Evolutionary conservation across 2,888 invertebrate genomes (phyloP).

Genomic region (Drosophila recens): DNA sequence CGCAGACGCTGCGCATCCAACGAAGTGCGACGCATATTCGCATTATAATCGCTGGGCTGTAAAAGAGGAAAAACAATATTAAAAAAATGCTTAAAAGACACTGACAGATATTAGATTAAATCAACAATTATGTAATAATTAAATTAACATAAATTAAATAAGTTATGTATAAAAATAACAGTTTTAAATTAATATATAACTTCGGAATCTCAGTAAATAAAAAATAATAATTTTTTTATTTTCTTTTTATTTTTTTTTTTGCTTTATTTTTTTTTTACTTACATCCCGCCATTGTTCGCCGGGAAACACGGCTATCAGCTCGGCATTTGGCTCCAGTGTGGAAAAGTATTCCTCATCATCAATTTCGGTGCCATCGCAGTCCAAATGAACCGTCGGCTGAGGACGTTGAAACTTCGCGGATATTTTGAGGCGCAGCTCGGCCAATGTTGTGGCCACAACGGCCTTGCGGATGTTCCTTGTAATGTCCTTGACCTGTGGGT

Average conservation of each 20-base stretch:
- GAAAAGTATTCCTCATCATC: constrained; percentile 97
- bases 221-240: no score
- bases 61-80: not conserved
- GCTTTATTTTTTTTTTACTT: constrained; percentile 57
- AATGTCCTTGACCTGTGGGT: constrained; percentile 86
- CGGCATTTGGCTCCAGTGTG: constrained; percentile 94
- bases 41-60: constrained; percentile 72
- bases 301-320: constrained; percentile 91
- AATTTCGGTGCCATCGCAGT: constrained; percentile 96
- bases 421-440: constrained; percentile 91
- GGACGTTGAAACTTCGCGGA: constrained; percentile 89
- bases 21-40: constrained; percentile 66
- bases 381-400: constrained; percentile 91
- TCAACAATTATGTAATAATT: no score
- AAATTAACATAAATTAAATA: no score
- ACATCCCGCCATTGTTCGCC: constrained; percentile 90
- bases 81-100: no score
- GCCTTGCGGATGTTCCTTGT: constrained; percentile 92
- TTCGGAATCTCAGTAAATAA: no score
- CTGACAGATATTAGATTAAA: no score
- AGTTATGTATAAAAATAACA: no score
- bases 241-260: no score
- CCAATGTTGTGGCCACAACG: constrained; percentile 91
- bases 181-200: no score
- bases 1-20: constrained; percentile 87